phyloP scores from a whole-genome alignment of 2,888 invertebrate genomes.

The Leptopilina syphax region DNA sequence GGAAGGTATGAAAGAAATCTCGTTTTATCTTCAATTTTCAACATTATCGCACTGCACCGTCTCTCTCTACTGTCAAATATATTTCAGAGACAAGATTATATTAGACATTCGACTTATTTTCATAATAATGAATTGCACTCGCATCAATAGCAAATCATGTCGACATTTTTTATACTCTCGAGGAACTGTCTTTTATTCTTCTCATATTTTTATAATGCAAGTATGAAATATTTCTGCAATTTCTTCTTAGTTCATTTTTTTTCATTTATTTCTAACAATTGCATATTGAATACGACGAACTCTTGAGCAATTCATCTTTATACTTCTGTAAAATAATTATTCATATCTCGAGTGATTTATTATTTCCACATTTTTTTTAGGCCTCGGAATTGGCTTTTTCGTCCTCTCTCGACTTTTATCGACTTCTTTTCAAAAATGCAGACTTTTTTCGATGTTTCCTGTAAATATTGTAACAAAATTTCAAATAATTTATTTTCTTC shows the following conservation, averaged over 20 bases:
- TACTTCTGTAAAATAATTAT: constrained; percentile 14
- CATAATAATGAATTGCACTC: too few relatives aligned
- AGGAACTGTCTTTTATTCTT: constrained; percentile 44
- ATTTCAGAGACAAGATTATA: too few relatives aligned
- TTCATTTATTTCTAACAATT: too few relatives aligned
- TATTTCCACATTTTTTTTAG: background rate
- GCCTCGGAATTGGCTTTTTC: too few relatives aligned
- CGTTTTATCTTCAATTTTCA: constrained; percentile 26
- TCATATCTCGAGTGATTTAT: constrained; percentile 26
- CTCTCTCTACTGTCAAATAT: background rate
- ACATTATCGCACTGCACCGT: background rate
- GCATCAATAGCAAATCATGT: too few relatives aligned
- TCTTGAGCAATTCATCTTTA: constrained; percentile 8
- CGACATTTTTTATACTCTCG: too few relatives aligned
- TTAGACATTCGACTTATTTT: too few relatives aligned
- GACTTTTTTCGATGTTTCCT: too few relatives aligned
- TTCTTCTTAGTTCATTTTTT: background rate
- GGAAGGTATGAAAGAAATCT: constrained; percentile 42
- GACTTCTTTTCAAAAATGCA: too few relatives aligned
- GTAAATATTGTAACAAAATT: too few relatives aligned
- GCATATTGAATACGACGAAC: constrained; percentile 1
- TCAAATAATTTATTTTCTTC: too few relatives aligned
- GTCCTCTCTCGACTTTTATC: too few relatives aligned
- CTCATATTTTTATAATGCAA: constrained; percentile 32
- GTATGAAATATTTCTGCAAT: constrained; percentile 1